A percentile compares a stretch with the other conserved stretches of the same genome.
phyloP scores from a whole-genome alignment of 2,888 invertebrate genomes.

The Clivina fossor region DNA sequence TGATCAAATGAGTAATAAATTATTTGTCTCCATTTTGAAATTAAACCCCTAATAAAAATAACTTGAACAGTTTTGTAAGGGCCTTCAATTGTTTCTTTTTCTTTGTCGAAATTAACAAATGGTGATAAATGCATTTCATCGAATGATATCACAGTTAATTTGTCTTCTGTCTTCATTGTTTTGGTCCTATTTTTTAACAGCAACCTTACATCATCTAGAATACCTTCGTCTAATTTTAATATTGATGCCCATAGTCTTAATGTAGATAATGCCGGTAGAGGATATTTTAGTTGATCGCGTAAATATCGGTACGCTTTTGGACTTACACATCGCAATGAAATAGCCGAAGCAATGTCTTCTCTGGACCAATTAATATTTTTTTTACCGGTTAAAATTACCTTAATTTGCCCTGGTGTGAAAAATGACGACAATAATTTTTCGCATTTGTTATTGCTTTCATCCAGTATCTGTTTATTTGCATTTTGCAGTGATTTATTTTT shows the following conservation, averaged over 20 bases:
- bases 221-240: constrained; percentile 36
- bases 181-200: constrained; percentile 36
- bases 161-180: constrained; percentile 27
- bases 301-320: constrained; percentile 13
- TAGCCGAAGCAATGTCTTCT: constrained; percentile 1
- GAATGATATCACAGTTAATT: constrained; percentile 38
- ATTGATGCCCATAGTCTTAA: constrained; percentile 34
- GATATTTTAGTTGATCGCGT: constrained; percentile 13
- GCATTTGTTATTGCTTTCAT: too few species aligned
- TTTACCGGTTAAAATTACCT: not conserved
- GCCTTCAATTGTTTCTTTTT: constrained; percentile 38
- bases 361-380: not conserved
- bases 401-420: not conserved
- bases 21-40: constrained; percentile 42
- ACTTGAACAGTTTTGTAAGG: constrained; percentile 41
- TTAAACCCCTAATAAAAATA: constrained; percentile 39
- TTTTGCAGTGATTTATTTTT: too few species aligned
- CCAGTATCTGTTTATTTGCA: too few species aligned
- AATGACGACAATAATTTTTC: not conserved
- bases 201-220: constrained; percentile 37
- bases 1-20: constrained; percentile 42
- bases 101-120: constrained; percentile 40
- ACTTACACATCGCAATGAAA: constrained; percentile 8
- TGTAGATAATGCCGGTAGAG: constrained; percentile 36
- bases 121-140: constrained; percentile 42